These are phyloP conservation scores for Brachyalestes nurse DNA, from an alignment of 2,797 vertebrate species.

Conservation along the genomic window DNA sequence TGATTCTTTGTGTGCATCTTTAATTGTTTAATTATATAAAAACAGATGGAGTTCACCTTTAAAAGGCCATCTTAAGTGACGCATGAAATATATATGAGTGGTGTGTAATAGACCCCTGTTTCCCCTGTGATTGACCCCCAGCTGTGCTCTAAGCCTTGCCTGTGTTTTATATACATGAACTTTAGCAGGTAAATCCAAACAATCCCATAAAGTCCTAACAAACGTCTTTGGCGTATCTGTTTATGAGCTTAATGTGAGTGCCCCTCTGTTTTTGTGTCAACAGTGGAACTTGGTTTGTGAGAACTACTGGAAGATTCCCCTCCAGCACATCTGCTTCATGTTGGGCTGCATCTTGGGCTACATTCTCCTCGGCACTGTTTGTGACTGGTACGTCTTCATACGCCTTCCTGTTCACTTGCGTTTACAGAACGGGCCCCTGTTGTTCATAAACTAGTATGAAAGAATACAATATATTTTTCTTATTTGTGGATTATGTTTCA, in stretches of 20 bases:
- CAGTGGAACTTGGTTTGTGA: slow-evolving; percentile 89
- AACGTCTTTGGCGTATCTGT: slow-evolving; percentile 27
- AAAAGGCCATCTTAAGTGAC: too few relatives aligned
- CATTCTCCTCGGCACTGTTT: slow-evolving; percentile 78
- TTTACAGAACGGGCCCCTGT: neutral
- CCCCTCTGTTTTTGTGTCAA: neutral
- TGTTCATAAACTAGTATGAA: neutral
- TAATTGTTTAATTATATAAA: too few relatives aligned
- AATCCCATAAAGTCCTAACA: neutral
- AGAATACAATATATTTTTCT: neutral
- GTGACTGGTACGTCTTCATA: slow-evolving; percentile 80
- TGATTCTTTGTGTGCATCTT: too few relatives aligned
- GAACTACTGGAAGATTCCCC: slow-evolving; percentile 84
- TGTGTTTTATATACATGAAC: neutral
- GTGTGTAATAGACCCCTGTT: too few relatives aligned
- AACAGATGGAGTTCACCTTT: neutral
- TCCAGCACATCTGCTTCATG: slow-evolving; percentile 86
- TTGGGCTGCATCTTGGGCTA: slow-evolving; percentile 86
- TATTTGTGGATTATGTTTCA: too few relatives aligned
- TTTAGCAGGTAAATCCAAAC: neutral
- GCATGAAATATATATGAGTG: too few relatives aligned
- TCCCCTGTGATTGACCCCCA: too few relatives aligned
- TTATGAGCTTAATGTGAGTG: slow-evolving; percentile 32
- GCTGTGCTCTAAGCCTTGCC: neutral
- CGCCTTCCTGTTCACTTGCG: neutral